Conservation (phyloP, 2,888 invertebrate genomes). For the Drosophila ustulata region DNA sequence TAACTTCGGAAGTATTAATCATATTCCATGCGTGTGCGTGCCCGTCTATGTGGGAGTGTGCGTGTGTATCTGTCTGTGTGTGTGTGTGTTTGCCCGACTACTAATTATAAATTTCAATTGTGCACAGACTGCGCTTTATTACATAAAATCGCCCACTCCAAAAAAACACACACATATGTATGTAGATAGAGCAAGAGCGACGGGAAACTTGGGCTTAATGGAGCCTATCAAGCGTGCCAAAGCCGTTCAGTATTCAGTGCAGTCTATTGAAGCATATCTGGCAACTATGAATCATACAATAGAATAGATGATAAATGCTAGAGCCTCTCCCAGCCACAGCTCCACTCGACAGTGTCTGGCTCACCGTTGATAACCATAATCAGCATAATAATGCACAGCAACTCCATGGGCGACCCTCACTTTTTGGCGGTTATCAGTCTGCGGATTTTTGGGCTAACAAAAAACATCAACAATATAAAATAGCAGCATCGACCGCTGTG, state of each 20-base stretch:
- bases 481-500: conserved; percentile 18
- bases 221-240: conserved; percentile 69
- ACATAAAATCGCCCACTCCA: conserved; percentile 27
- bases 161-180: background rate
- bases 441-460: conserved; percentile 26
- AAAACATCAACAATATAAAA: conserved; percentile 5
- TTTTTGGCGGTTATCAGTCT: conserved; percentile 45
- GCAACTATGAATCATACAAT: conserved; percentile 62
- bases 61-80: too few relatives aligned
- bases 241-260: conserved; percentile 53
- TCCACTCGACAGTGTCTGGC: conserved; percentile 32
- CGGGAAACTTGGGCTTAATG: conserved; percentile 37
- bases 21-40: conserved; percentile 60
- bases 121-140: conserved; percentile 75
- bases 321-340: background rate
- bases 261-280: conserved; percentile 63
- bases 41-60: background rate
- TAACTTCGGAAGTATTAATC: conserved; percentile 81
- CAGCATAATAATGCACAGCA: conserved; percentile 70
- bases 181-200: background rate
- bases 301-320: conserved; percentile 39
- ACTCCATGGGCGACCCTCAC: background rate
- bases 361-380: conserved; percentile 70
- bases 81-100: conserved; percentile 49
- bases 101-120: conserved; percentile 81